Base-by-base conservation (phyloP, 2,797 vertebrate genomes). In the Macrochelys suwanniensis region DNA sequence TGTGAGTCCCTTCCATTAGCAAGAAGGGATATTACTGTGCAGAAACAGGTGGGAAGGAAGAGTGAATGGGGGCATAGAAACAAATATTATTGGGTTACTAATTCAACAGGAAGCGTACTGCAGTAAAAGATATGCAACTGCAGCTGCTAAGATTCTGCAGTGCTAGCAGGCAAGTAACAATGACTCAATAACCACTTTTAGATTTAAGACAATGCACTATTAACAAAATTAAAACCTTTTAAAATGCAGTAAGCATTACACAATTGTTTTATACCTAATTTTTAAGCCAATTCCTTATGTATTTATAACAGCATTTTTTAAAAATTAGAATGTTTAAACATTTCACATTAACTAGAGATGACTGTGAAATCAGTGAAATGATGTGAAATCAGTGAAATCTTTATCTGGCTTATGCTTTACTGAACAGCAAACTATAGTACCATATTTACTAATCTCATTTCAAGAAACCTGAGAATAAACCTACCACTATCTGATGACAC, bases 141-240 rank as follows among this genome's bases (percentile, higher is more conserved):
- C 94, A 96, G 95, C 80, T 84, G 88, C 26, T 80, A 77, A 56
- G 65, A 16, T 87, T 93, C 96, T 97, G 96, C 95, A 95, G 89
- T 80, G 84, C 94, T 96, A 94, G 96, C 97, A 86, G 88, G 90
- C 68, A 82, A 96, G 84, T 19, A 87, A 53, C 93, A 82, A 80
- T 97, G 97, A 97, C 94, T 97, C 97, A 97, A 95, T 93, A 93
- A 6, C 93, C 87, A 85, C 12, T 7, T 91, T 90, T 94, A 80
- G 28, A 54, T 92, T 94, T 89, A 80, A 97, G 83, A 80, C 77
- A 89, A 76, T 6, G 61, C 89, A 47, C 11, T 10, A 61, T 88
- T 88, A 90, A 87, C 47, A 71, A 37, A 33, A 78, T 19, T 49
- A 82, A 78, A 96, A 92, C 80, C 82, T 94, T 51, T 85, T 94